phyloP scores from a whole-genome alignment of 64 coral and sea anemone genomes.

The Catalaphyllia jardinei region DNA sequence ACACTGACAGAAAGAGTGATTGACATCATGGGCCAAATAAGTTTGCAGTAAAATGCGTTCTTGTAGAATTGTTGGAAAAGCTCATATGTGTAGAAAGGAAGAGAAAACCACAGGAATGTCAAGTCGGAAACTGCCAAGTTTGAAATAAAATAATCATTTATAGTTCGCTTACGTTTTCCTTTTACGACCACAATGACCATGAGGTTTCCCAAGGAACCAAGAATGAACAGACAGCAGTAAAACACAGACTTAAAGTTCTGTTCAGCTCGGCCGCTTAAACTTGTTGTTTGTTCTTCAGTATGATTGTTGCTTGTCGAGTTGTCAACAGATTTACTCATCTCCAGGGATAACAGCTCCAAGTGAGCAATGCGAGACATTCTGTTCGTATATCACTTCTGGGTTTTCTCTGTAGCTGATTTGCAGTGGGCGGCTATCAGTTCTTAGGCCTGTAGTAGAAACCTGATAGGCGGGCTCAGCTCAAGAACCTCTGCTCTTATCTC shows the following conservation, averaged over 20 bases:
- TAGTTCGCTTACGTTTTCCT: slow-evolving; percentile 33
- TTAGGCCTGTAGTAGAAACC: too few relatives aligned
- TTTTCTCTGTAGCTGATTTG: too few relatives aligned
- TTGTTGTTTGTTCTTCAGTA: background rate
- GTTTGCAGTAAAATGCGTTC: slow-evolving; percentile 58
- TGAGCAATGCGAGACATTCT: background rate
- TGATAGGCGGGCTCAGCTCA: too few relatives aligned
- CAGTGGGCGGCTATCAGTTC: too few relatives aligned
- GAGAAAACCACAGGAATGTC: slow-evolving; percentile 50
- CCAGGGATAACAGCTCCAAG: background rate
- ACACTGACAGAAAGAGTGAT: slow-evolving; percentile 49
- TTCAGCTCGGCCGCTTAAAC: slow-evolving; percentile 19
- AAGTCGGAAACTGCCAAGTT: slow-evolving; percentile 57
- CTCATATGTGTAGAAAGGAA: slow-evolving; percentile 64
- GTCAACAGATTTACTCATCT: background rate
- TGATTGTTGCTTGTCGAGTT: background rate
- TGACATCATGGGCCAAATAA: slow-evolving; percentile 71
- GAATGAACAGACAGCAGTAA: slow-evolving; percentile 35
- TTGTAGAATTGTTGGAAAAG: slow-evolving; percentile 53
- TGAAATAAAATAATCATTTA: slow-evolving; percentile 65
- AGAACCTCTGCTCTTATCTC: too few relatives aligned
- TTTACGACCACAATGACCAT: slow-evolving; percentile 43
- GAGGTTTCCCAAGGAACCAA: slow-evolving; percentile 42
- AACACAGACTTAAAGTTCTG: slow-evolving; percentile 49
- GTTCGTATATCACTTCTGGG: background rate